These are phyloP conservation scores for Akabosia matsudoensis DNA, from an alignment of 1,140 invertebrate genomes.

Conservation along the genomic window DNA sequence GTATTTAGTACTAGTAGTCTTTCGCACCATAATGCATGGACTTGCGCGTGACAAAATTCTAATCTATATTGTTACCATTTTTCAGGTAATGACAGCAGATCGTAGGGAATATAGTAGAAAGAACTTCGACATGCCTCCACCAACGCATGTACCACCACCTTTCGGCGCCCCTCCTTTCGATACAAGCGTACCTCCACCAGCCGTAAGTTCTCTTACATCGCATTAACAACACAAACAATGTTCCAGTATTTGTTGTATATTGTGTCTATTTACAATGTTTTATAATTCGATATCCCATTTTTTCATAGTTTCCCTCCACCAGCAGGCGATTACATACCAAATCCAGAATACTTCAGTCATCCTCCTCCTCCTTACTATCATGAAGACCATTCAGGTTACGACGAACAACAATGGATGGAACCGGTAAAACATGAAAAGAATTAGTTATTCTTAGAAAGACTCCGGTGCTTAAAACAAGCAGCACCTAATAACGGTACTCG, in stretches of 20 bases:
- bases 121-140: conserved; percentile 54
- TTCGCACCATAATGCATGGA: too few species aligned
- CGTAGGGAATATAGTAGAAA: conserved; percentile 75
- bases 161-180: conserved; percentile 55
- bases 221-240: too few species aligned
- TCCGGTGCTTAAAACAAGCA: background rate
- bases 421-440: too few species aligned
- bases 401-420: conserved; percentile 47
- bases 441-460: too few species aligned
- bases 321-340: conserved; percentile 26
- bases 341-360: conserved; percentile 44
- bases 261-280: too few species aligned
- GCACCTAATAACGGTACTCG: background rate
- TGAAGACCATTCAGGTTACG: conserved; percentile 36
- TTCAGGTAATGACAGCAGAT: conserved; percentile 79
- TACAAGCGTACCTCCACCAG: conserved; percentile 45
- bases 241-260: too few species aligned
- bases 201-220: too few species aligned
- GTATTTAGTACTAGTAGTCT: too few species aligned
- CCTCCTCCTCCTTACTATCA: conserved; percentile 39
- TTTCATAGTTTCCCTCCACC: conserved; percentile 35
- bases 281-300: background rate
- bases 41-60: too few species aligned
- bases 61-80: background rate
- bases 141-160: conserved; percentile 50